Evolutionary conservation across 2,888 invertebrate genomes (phyloP), one percentile per base, ranked within the genome.

Genomic region (Drosophila rubida): DNA sequence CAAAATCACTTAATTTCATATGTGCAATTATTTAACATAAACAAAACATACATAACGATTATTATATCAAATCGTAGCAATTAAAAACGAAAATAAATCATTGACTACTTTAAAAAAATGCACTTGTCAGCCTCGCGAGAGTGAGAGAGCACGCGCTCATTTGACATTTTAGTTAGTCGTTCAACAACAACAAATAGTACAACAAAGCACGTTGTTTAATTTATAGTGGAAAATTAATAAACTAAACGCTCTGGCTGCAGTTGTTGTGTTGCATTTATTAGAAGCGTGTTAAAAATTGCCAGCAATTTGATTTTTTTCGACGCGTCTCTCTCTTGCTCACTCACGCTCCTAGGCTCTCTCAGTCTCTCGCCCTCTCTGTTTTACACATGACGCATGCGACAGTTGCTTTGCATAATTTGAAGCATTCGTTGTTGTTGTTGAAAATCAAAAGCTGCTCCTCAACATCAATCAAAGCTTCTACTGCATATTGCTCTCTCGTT

Each of bases 181-280:
- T 51, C 22, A 53, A 30, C 44, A 48, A 53, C 9, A 67, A 55
- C 30, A 55, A n/a, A n/a, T n/a, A n/a, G n/a, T n/a, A 58, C 53
- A 62, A 63, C 46, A 46, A 32, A 63, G 53, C 68, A 76, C 65
- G 59, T 69, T 69, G 51, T 54, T 62, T 53, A 69, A 75, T 72
- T 75, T 63, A 72, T 74, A 62, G 74, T 67, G 69, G 58, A 80
- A 78, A 77, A 79, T 69, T 69, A 72, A 65, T 74, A 71, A 77
- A 72, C 65, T 41, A 66, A 71, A 49, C 54, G 25, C 30, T 49
- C 44, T 51, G 49, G 45, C 51, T 67, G 50, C 27, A 49, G 8
- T 39, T 55, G 27, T 9, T 45, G 11, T 50, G 41, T 13, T 39
- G 49, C 54, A 69, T 53, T 57, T 62, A 63, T 72, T 73, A 69